phyloP scores from a whole-genome alignment of 1,140 invertebrate genomes.

The Sinella curviseta region DNA sequence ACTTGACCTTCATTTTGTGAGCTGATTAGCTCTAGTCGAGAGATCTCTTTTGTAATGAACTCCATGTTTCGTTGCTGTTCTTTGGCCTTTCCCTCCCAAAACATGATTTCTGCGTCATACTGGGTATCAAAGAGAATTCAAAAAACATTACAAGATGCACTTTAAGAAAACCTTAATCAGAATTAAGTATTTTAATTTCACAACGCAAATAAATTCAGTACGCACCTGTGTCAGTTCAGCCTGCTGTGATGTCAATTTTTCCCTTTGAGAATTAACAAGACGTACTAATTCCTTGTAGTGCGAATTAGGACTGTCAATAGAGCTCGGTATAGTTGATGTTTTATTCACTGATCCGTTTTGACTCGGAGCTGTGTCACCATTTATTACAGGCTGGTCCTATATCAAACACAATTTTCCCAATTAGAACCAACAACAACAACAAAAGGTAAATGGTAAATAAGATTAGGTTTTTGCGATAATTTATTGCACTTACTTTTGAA shows the following conservation, averaged over 20 bases:
- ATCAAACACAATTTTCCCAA: neutral
- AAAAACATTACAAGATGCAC: neutral
- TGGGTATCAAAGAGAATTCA: constrained; percentile 56
- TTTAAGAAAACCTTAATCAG: neutral
- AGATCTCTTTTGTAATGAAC: constrained; percentile 76
- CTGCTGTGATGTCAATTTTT: constrained; percentile 83
- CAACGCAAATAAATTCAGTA: constrained; percentile 52
- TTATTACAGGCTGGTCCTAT: constrained; percentile 37
- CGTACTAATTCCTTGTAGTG: constrained; percentile 73
- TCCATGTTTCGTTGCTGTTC: constrained; percentile 82
- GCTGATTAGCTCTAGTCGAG: constrained; percentile 68
- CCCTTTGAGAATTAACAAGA: constrained; percentile 84
- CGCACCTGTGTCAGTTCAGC: constrained; percentile 77
- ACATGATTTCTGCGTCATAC: constrained; percentile 85
- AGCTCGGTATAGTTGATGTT: constrained; percentile 26
- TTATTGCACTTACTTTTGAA: constrained; percentile 21
- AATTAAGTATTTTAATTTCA: neutral
- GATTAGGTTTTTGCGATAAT: neutral
- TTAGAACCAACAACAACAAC: no score
- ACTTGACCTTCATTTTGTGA: constrained; percentile 46
- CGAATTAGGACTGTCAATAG: constrained; percentile 31
- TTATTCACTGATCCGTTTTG: constrained; percentile 36
- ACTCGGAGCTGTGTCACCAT: constrained; percentile 39
- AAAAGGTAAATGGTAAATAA: neutral
- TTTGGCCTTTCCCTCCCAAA: constrained; percentile 81